A percentile compares a stretch with the other conserved stretches of the same genome.
Conservation (phyloP, 2,888 invertebrate genomes). For the Pteria penguin region DNA sequence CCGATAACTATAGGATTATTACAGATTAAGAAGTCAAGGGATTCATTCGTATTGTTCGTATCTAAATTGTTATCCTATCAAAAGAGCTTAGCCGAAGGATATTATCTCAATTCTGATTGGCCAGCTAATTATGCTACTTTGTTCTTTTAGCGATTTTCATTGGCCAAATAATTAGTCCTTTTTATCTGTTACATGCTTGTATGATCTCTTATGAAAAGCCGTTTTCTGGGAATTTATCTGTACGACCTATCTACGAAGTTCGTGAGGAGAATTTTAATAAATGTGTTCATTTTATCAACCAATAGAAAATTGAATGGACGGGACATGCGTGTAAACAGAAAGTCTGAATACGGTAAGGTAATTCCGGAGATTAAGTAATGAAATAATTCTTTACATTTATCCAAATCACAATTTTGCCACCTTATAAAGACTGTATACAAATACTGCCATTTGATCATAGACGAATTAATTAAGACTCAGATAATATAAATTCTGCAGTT, state of each 20-base stretch:
- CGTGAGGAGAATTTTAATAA: background rate
- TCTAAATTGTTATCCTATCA: background rate
- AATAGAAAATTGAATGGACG: background rate
- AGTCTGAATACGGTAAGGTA: background rate
- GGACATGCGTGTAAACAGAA: background rate
- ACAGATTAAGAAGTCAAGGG: background rate
- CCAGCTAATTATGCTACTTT: background rate
- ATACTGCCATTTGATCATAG: background rate
- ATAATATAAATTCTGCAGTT: background rate
- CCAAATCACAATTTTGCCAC: background rate
- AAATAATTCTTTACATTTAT: background rate
- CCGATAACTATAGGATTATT: background rate
- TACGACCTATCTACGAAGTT: background rate
- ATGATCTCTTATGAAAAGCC: too few relatives aligned
- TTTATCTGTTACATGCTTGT: too few relatives aligned
- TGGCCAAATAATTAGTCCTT: background rate
- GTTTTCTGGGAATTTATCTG: background rate
- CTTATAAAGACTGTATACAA: background rate
- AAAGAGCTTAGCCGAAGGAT: background rate
- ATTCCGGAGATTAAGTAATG: background rate
- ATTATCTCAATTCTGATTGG: background rate
- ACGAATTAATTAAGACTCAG: background rate
- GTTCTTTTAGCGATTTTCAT: background rate
- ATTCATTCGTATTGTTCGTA: background rate
- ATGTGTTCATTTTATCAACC: background rate